Conservation (phyloP, 2,797 vertebrate species). For the Phataginus tetradactyla region DNA sequence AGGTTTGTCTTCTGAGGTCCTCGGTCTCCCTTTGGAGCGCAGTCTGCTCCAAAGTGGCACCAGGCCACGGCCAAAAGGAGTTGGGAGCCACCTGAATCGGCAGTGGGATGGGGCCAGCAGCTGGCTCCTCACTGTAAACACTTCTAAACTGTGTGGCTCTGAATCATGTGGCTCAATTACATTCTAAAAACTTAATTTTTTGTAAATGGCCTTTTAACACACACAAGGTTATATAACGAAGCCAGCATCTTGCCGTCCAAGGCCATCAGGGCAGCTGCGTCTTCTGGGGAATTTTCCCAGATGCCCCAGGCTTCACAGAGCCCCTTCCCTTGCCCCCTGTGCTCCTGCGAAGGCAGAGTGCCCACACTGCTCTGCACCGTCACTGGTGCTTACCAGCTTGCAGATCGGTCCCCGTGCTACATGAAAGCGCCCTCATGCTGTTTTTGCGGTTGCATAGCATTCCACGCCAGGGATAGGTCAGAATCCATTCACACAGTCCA, state of each 20-base stretch:
- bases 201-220: background rate
- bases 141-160: background rate
- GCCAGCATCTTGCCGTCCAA: background rate
- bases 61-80: background rate
- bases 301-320: background rate
- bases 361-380: background rate
- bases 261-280: background rate
- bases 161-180: background rate
- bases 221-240: background rate
- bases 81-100: no score
- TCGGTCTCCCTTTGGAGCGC: background rate
- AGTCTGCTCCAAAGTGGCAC: background rate
- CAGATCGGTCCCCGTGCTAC: background rate
- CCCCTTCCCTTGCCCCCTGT: background rate
- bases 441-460: background rate
- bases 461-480: background rate
- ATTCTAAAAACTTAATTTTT: background rate
- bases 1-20: background rate
- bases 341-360: no score
- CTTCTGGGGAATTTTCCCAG: background rate
- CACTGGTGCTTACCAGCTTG: no score
- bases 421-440: background rate
- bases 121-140: background rate
- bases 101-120: background rate
- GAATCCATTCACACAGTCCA: background rate